These are phyloP conservation scores for Mechanitis messenoides DNA, from an alignment of 2,888 invertebrate genomes.

Conservation along the genomic window DNA sequence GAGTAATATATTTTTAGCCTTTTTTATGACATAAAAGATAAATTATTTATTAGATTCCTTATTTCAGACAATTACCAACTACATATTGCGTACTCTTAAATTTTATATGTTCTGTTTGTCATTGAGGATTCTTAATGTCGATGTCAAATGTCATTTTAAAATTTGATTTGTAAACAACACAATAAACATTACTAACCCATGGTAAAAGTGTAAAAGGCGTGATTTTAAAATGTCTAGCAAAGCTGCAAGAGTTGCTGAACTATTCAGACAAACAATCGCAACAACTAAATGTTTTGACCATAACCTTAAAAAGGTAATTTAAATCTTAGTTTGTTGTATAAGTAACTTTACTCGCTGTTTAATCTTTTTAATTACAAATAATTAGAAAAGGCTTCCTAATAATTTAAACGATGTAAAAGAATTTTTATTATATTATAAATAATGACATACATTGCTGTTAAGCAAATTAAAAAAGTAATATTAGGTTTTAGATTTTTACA, in stretches of 20 bases:
- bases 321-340: not conserved
- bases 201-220: not conserved
- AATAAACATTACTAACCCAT: conserved; percentile 3
- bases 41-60: no score
- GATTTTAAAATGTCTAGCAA: conserved; percentile 48
- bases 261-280: conserved; percentile 61
- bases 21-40: no score
- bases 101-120: no score
- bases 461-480: not conserved
- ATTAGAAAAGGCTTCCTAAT: not conserved
- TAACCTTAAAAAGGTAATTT: conserved; percentile 57
- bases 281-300: conserved; percentile 65
- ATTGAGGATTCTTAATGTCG: no score
- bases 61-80: no score
- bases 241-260: conserved; percentile 55
- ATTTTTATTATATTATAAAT: no score
- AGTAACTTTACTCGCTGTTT: not conserved
- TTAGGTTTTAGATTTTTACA: not conserved
- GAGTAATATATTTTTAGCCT: no score
- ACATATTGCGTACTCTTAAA: no score
- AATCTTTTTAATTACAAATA: not conserved
- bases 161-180: no score
- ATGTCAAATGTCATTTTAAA: no score
- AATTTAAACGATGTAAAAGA: no score
- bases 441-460: not conserved